Base-by-base conservation (phyloP, 1,140 invertebrate species). In the Ditylenchus dipsaci region DNA sequence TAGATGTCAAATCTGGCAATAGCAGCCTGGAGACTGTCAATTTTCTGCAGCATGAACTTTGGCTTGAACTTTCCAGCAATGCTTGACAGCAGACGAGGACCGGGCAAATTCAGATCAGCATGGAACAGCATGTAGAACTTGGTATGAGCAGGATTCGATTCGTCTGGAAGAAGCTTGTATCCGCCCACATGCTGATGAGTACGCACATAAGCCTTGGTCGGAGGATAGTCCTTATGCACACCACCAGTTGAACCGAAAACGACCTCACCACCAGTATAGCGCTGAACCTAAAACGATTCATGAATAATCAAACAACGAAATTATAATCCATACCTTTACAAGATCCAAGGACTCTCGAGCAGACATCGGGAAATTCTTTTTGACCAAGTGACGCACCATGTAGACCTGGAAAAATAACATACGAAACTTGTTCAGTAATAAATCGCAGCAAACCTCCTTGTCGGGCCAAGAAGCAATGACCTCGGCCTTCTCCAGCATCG, bases 161-260 rank as follows among this genome's bases (percentile, higher is more conserved):
- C 65, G 26, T 21, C 8, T 38, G 63, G 63, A 56, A n/a, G 63
- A 65, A 65, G 63, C 21, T 69, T 23, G 43, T 69, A 69, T 13
- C 67, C 67, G 19, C 67, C 67, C 30, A 69, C 17, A 42, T 69
- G 53, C 38, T 69, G 67, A 65, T 67, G 67, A n/a, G 67, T 69
- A 1, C 67, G 65, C n/a, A 68, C 65, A 27, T 69, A 71, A 29
- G 19, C 21, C 11, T 53, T 49, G 49, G n/a, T 53, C 21, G 65
- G 65, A 30, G 65, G 67, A 21, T 9, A 49, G 8, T 23, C 19
- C 0, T 3, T 33, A 59, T 69, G 67, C 3, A 58, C 29, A n/a
- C 43, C 30, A 8, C 67, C 53, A 21, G 63, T 68, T 8, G 67
- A 69, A 8, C 63, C 67, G 27, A 69, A 69, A 8, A 69, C 33